Evolutionary conservation across 2,113 vertebrate species (phyloP).

Genomic region (Brienomyrus longianalis): DNA sequence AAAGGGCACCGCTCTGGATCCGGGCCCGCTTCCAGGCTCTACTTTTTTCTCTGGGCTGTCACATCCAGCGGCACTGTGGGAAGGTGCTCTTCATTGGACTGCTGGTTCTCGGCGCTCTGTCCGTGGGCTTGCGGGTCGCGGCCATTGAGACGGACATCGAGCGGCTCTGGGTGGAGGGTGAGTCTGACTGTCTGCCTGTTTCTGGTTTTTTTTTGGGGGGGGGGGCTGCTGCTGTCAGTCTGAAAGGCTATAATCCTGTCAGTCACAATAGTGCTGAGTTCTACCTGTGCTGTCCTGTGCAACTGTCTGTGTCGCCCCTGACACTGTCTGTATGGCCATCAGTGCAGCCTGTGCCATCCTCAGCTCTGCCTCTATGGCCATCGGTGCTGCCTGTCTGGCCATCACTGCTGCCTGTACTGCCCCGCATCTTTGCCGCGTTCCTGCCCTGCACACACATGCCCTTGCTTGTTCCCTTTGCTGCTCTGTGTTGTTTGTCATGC

Average conservation of each 20-base stretch:
- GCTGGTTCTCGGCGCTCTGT: constrained; percentile 86
- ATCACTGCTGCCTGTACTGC: not conserved
- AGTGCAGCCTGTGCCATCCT: not conserved
- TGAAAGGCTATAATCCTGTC: not conserved
- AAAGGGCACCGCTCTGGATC: constrained; percentile 85
- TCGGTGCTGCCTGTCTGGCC: not conserved
- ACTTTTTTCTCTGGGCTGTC: constrained; percentile 89
- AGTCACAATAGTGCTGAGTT: not conserved
- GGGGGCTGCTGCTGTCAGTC: constrained; percentile 42
- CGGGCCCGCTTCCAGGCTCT: constrained; percentile 89
- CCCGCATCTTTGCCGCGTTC: constrained; percentile 11
- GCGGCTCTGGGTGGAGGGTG: constrained; percentile 97
- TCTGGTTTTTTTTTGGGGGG: not conserved
- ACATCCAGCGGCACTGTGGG: constrained; percentile 94
- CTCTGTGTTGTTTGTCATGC: constrained; percentile 34
- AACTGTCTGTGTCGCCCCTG: not conserved
- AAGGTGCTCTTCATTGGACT: constrained; percentile 96
- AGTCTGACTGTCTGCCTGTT: constrained; percentile 47
- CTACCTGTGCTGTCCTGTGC: not conserved
- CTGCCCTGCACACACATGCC: constrained; percentile 20
- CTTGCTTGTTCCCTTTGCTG: constrained; percentile 30
- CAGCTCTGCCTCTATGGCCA: not conserved
- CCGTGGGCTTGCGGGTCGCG: constrained; percentile 86
- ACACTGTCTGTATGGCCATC: not conserved
- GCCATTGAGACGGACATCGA: constrained; percentile 94